Evolutionary conservation across 1,140 invertebrate genomes (phyloP), one percentile per base, ranked within the genome.

Genomic region (Melipona quadrifasciata): DNA sequence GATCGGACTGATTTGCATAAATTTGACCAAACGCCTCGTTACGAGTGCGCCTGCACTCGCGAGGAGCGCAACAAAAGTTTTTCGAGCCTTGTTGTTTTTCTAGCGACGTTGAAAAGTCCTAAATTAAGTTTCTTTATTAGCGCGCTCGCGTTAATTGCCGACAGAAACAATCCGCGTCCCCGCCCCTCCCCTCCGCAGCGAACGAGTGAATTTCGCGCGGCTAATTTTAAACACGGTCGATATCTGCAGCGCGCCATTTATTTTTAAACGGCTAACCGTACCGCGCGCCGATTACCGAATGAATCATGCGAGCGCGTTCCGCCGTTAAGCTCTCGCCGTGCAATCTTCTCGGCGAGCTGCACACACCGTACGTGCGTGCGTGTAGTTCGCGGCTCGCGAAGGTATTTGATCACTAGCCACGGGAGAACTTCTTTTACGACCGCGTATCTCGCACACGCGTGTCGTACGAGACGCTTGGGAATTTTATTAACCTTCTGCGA

Each of bases 11-110:
- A 94, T 94, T 94, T 92, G 91, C 94, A 94, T 94, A 93, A 93
- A 93, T 94, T 94, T 93, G 92, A 90, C 92, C 92, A 93, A 93
- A 91, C 91, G 91, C 71, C 87, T 90, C 87, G 87, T 92, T 91
- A 89, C 85, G 90, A 87, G 92, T 92, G 87, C 88, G 88, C 85
- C n/a, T 61, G 80, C 72, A 72, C 57, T 67, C 55, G 10, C 31
- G 64, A n/a, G 21, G 19, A 34, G 19, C 8, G 19, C 6, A 27
- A 65, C n/a, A 27, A 65, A 65, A 65, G 31, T 31, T 65, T 0
- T 19, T 14, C 64, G 11, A 14, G 79, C 64, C 24, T 71, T 0
- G 24, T n/a, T 61, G n/a, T 51, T 11, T 51, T 24, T 65, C 2
- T 5, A 24, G 47, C 19, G 47, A n/a, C n/a, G n/a, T n/a, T n/a